Base-by-base conservation (phyloP, 2,888 invertebrate species). In the Folsomia manolachei region DNA sequence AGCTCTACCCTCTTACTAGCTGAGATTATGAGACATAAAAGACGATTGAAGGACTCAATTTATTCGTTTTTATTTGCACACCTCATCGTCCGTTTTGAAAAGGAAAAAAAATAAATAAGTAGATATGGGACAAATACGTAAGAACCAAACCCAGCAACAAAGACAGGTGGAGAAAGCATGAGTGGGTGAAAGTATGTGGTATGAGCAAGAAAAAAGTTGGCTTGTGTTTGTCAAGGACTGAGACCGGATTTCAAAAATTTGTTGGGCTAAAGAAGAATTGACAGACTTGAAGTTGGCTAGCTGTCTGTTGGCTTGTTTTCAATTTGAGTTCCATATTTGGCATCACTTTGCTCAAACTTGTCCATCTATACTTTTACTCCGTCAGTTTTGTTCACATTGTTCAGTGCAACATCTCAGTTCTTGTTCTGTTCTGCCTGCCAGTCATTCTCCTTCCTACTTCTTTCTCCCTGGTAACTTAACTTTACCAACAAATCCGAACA, bases 401-500 rank as follows among this genome's bases (percentile, higher is more conserved):
- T 4, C 39, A 39, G 39, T 39, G 39, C 39, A 9, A 39, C 39
- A 39, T 39, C 7, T 14, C 14, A 39, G 39, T 9, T 39, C 39
- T 39, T 39, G 4, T 9, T 14, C 39, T 14, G 39, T 14, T 39
- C 39, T 14, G 39, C 39, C 39, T 39, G 39, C 39, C n/a, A n/a
- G 39, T 24, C 64, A 19, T 9, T 11, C 51, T 51, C 51, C 51
- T 51, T 11, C 51, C 51, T 51, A 51, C 51, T 51, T 51, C 51
- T 27, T 53, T 56, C 66, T 39, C 7, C 39, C 39, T 39, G 39
- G n/a, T n/a, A n/a, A n/a, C n/a, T 39, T 39, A 39, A 39, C 39
- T 39, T 39, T 39, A 53, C 63, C 62, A 68, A 67, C 68, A 71
- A 71, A 68, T 63, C 67, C 53, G 53, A 51, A 66, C 52, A 60